These are phyloP conservation scores for Casuarius casuarius DNA, from an alignment of 2,113 vertebrate species.

Conservation along the genomic window DNA sequence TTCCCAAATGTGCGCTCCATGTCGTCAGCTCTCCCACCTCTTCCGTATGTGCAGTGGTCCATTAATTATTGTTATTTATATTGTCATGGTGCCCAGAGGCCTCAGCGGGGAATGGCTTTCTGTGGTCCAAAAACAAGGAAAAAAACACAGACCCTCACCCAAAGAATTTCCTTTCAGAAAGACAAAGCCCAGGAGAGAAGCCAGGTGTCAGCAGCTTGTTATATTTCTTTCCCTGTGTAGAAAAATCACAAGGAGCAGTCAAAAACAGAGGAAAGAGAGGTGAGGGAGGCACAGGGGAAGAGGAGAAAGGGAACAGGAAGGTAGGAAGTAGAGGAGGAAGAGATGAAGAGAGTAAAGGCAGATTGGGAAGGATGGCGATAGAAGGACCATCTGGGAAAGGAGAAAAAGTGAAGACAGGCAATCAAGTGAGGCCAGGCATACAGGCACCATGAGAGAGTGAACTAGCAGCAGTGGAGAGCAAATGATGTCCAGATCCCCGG, in stretches of 20 bases:
- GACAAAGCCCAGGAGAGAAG: neutral
- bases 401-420: neutral
- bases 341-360: neutral
- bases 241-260: neutral
- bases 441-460: accelerated
- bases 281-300: neutral
- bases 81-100: neutral
- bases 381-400: neutral
- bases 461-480: no score
- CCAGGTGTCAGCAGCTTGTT: neutral
- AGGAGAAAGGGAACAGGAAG: neutral
- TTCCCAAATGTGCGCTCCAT: neutral
- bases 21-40: neutral
- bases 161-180: neutral
- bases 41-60: neutral
- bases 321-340: neutral
- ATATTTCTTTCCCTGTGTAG: neutral
- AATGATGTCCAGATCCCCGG: neutral
- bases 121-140: neutral
- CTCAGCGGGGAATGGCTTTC: neutral
- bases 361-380: neutral
- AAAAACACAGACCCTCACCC: neutral
- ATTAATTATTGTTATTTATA: neutral
- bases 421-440: neutral
- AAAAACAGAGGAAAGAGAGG: neutral